Base-by-base conservation (phyloP, 2,113 vertebrate genomes). In the Phainopepla nitens region DNA sequence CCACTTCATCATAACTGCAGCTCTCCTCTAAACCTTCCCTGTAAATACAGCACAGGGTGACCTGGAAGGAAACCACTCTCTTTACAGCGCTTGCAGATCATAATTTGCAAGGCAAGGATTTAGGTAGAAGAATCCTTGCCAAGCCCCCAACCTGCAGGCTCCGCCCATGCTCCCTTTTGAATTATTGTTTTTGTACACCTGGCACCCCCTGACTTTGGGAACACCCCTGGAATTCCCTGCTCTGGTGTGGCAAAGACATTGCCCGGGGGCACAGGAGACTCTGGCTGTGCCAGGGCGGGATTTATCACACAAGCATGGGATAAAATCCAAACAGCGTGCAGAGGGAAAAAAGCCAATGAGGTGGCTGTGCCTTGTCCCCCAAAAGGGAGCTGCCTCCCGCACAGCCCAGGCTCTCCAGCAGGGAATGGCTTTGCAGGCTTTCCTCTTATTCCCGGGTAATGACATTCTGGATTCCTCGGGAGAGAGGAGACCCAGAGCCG, bases 291-390 rank as follows among this genome's bases (percentile, higher is more conserved):
- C 58, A 15, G 60, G 44, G 56, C 76, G 19, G 41, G 65, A 44
- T 79, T 79, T 17, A 13, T 25, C 83, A 7, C 82, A 54, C 64
- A 22, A 57, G 25, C 23, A 22, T 2, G 17, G 36, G 45, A 12
- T 35, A 28, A 58, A 80, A 28, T 11, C 17, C 16, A 42, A 45
- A 29, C 39, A 0, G 5, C 0, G 11, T 0, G 5, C 23, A 7
- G 54, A 87, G 36, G 54, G 54, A 11, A 12, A 66, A 29, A 41
- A 62, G 58, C 11, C 66, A 27, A 1, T 9, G 0, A 2, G 21
- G 21, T 23, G 72, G 2, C 28, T 47, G 28, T 19, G 60, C 39
- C 64, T 41, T 17, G 15, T 57, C 36, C 49, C 76, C 35, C 19
- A 5, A 20, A 61, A 60, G 15, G 33, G 39, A 56, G 25, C 58